Conservation (phyloP, 2,888 invertebrate genomes). For the Archips xylosteana region DNA sequence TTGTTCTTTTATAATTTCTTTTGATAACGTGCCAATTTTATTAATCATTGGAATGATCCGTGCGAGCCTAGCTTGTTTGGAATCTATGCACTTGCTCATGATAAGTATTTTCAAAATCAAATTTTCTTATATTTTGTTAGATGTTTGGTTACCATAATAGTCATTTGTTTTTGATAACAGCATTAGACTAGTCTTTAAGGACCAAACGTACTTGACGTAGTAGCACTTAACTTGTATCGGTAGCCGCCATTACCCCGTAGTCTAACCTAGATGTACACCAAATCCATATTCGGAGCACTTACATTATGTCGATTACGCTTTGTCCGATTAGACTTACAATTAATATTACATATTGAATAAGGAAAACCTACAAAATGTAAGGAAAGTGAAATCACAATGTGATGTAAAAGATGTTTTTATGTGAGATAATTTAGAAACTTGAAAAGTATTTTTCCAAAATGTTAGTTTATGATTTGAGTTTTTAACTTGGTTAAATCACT, state of each 20-base stretch:
- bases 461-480: constrained; percentile 76
- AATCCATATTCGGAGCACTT: constrained; percentile 56
- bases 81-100: constrained; percentile 59
- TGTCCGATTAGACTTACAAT: constrained; percentile 50
- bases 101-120: constrained; percentile 53
- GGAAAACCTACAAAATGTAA: constrained; percentile 62
- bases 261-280: constrained; percentile 43
- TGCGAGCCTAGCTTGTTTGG: constrained; percentile 81
- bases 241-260: constrained; percentile 37
- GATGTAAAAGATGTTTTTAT: constrained; percentile 82
- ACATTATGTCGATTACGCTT: constrained; percentile 56
- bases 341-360: constrained; percentile 41
- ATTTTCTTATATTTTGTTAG: constrained; percentile 66
- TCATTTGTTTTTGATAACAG: constrained; percentile 71
- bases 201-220: constrained; percentile 63
- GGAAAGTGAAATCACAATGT: constrained; percentile 78
- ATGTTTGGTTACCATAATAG: constrained; percentile 77
- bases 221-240: constrained; percentile 35
- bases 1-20: constrained; percentile 78
- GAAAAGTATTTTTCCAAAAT: constrained; percentile 83
- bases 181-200: constrained; percentile 80
- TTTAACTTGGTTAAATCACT: constrained; percentile 74
- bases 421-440: constrained; percentile 81
- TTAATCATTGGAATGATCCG: constrained; percentile 76
- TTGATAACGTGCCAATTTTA: constrained; percentile 84